Base-by-base conservation (phyloP, 2,888 invertebrate species). In the Trachelus troglodyta region DNA sequence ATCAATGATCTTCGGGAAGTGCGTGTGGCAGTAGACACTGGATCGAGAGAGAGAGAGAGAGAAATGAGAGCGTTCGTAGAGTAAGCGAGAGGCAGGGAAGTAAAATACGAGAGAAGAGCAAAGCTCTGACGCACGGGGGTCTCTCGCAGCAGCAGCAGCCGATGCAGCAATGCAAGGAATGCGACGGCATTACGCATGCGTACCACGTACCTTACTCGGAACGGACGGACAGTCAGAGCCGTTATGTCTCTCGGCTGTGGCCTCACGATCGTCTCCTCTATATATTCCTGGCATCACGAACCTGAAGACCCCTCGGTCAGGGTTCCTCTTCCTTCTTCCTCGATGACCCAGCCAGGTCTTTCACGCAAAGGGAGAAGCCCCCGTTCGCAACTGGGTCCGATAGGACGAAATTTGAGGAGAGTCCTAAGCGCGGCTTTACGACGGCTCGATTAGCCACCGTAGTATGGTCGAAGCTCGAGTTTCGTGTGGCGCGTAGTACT, bases 151-250 rank as follows among this genome's bases (percentile, higher is more conserved):
- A 9, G 56, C 40, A 40, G 15, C 56, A 56, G 56, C 56, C 56
- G 56, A 23, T 56, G 56, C 56, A 56, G 56, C 56, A 88, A 90
- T 90, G 89, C 92, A 88, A 92, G 94, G 94, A 94, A 94, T 94
- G 93, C 93, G 93, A 92, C 92, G 92, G 92, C 92, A 93, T 93
- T 93, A 94, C 93, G 93, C 93, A 92, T 90, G 92, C 93, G 93
- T 92, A 90, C 92, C 93, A 93, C 93, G 93, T 93, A 90, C 92
- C 91, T 92, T 92, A 92, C 93, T 92, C 92, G 92, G 92, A 92
- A 92, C 93, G 93, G 93, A 93, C 92, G 92, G 92, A 85, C 86
- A 85, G 86, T 85, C 86, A 81, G 85, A 86, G 87, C 90, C 90
- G 89, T 90, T 90, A 89, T 88, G 87, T 88, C 86, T 85, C 88